Base-by-base conservation (phyloP, 53 echinoderm and acorn worm genomes). In the Antedon mediterranea region DNA sequence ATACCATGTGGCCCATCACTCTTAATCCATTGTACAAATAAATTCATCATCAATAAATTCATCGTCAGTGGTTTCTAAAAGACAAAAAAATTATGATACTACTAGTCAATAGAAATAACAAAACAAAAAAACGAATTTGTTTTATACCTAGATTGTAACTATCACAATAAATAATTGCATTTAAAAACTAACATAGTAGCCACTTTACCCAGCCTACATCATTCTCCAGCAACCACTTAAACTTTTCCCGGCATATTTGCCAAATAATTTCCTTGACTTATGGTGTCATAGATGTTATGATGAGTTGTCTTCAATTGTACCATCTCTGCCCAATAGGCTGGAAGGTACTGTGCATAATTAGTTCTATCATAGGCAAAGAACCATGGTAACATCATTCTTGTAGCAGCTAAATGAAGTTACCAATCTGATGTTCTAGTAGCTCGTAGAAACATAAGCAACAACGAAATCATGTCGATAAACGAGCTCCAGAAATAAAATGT, bases 301-400 rank as follows among this genome's bases (percentile, higher is more conserved):
- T 88, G 88, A 11, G 79, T 81, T 13, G 42, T 71, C 0, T 78
- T 70, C 11, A 89, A 43, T 33, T 83, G 42, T 26, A 43, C 28
- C 91, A 87, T 90, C 72, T 84, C 86, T 30, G 86, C 28, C 85
- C 87, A 88, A 34, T 91, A 88, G 0, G 71, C 85, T 26, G 90
- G 85, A 6, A 85, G 82, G 75, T 91, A 85, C 27, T 88, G 23
- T 4, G 87, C 73, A 41, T 91, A 86, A 73, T 91, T 88, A 7
- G 71, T 88, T n/a, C 86, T 71, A 78, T 88, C 80, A 72, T 81
- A 88, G 32, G 76, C 71, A 41, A 88, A 88, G 43, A 88, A 72
- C 91, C 88, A 91, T n/a, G 88, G 84, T 30, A 91, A 8, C 71
- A 91, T 34, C 0, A 78, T 32, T 77, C 88, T 41, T 4, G 85